These are phyloP conservation scores for Ceratitis capitata DNA, from an alignment of 1,140 invertebrate species.

Conservation along the genomic window DNA sequence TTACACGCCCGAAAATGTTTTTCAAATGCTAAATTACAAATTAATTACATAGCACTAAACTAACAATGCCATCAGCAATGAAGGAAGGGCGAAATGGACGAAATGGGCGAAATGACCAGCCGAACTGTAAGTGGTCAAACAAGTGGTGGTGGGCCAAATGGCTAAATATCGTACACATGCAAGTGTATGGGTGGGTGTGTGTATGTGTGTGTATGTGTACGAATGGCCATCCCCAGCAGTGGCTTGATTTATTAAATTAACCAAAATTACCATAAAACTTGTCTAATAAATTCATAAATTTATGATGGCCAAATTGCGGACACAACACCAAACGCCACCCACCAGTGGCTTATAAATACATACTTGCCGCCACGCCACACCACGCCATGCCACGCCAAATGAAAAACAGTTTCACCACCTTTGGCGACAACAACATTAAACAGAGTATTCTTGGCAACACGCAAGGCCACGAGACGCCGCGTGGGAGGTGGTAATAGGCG, in stretches of 20 bases:
- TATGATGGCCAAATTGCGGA: neutral
- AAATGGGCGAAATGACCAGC: constrained; percentile 21
- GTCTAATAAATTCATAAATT: constrained; percentile 33
- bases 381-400: no score
- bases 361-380: neutral
- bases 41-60: constrained; percentile 25
- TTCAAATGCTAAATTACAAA: constrained; percentile 34
- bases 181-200: neutral
- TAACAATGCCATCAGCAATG: constrained; percentile 2
- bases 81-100: neutral
- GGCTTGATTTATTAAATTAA: constrained; percentile 31
- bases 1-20: constrained; percentile 31
- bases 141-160: neutral
- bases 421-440: constrained; percentile 18
- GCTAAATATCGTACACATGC: neutral
- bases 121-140: neutral
- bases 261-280: constrained; percentile 33
- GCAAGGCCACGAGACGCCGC: neutral
- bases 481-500: neutral
- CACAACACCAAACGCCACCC: neutral
- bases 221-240: neutral
- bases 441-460: neutral
- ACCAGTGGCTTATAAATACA: neutral
- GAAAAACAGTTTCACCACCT: constrained; percentile 32
- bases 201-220: neutral